Evolutionary conservation across 2,113 vertebrate species (phyloP).

Genomic region (Ammodramus savannarum): DNA sequence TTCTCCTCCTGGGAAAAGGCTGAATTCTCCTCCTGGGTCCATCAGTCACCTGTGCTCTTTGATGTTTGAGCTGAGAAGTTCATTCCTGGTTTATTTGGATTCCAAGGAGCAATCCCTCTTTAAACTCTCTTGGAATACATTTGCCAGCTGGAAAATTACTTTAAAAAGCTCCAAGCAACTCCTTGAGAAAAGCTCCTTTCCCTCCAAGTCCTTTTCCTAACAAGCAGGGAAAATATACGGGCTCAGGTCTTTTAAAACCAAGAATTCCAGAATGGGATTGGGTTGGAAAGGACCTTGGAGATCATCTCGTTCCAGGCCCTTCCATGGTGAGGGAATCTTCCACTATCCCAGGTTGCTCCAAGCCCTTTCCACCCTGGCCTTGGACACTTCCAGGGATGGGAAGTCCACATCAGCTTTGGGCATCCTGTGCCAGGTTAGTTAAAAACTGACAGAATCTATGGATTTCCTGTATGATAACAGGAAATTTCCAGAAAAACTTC

Average conservation of each 20-base stretch:
- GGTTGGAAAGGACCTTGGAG: neutral
- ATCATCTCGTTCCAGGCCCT: neutral
- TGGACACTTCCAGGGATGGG: neutral
- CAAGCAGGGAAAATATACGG: fast-evolving
- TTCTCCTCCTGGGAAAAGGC: neutral
- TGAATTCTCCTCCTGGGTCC: neutral
- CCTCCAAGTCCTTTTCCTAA: neutral
- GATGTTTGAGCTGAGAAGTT: neutral
- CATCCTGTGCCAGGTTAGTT: fast-evolving
- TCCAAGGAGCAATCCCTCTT: neutral
- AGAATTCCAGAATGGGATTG: neutral
- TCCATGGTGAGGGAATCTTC: neutral
- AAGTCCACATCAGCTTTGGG: neutral
- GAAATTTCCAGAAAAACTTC: neutral
- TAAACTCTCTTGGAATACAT: fast-evolving
- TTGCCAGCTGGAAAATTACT: neutral
- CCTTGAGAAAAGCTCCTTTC: neutral
- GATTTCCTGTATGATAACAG: neutral
- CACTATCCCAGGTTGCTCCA: fast-evolving
- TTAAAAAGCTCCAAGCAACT: fast-evolving
- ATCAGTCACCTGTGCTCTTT: neutral
- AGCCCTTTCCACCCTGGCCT: neutral
- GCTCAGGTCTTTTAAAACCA: neutral
- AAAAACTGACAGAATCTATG: neutral
- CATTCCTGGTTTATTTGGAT: neutral